Base-by-base conservation (phyloP, 2,888 invertebrate species). In the Unio pictorum region DNA sequence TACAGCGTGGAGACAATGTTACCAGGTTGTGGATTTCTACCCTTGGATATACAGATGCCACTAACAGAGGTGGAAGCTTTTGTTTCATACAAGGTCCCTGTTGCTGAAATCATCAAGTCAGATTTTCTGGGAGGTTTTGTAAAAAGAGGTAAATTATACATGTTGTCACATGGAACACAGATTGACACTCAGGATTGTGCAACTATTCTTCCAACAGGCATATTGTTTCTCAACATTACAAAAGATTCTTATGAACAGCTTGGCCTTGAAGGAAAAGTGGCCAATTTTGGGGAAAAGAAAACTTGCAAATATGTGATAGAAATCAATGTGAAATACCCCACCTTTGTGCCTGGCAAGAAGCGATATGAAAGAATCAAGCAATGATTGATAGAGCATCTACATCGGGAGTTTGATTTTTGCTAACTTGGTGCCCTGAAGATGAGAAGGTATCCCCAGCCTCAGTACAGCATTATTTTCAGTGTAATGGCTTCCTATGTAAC, bases 341-440 rank as follows among this genome's bases (percentile, higher is more conserved):
- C 71, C 66, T 88, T 88, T 70, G 71, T 62, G 28, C 86, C 86
- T 15, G 87, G 86, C 45, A 84, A 81, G 71, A 88, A 86, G 68
- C 68, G 73, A 28, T 87, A 87, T 69, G 83, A 88, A 26, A 72
- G 84, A 55, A 84, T 85, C 17, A 74, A 79, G 63, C 80, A 81
- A 76, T 84, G 86, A 69, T 76, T 88, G 17, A 79, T 75, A 34
- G 74, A 86, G 26, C 71, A 81, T 26, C 69, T 80, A 11, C 68
- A 74, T 55, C 64, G 85, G 28, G 70, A 61, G 7, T 81, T 83
- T 66, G 80, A 86, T 81, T 86, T 55, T 69, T 86, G 4, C 66
- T 83, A 11, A 76, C 81, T 6, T 88, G 88, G 88, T 68, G 72
- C 45, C 86, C 87, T 23, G 66, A 74, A 87, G 87, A 86, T 75